Percentiles rank a stretch among this genome's conserved stretches.
These are phyloP conservation scores for Sminthurinus signatus DNA, from an alignment of 1,140 invertebrate species.

Conservation along the genomic window DNA sequence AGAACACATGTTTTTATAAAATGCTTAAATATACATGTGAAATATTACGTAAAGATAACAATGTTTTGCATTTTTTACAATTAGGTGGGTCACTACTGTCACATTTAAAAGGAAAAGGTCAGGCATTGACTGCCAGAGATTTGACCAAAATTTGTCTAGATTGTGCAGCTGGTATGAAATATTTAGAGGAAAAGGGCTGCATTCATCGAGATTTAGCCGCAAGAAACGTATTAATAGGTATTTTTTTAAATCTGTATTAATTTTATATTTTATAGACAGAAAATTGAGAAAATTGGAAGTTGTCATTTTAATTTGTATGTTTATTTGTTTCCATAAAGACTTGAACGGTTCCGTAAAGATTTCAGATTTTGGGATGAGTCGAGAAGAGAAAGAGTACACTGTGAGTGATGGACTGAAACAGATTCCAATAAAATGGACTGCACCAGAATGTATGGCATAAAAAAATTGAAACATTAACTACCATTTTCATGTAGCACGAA, in stretches of 20 bases:
- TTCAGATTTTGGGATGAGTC: conserved; percentile 70
- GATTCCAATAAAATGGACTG: conserved; percentile 97
- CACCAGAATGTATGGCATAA: no score
- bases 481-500: no score
- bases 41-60: conserved; percentile 12
- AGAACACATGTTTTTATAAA: conserved; percentile 15
- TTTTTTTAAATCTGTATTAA: no score
- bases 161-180: conserved; percentile 89
- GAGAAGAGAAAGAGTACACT: conserved; percentile 94
- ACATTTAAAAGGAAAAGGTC: conserved; percentile 72
- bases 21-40: conserved; percentile 3
- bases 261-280: no score
- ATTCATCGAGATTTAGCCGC: conserved; percentile 95
- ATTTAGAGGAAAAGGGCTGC: conserved; percentile 92
- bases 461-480: no score
- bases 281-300: no score
- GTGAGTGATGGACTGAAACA: conserved; percentile 97
- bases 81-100: conserved; percentile 83
- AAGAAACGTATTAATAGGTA: no score
- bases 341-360: conserved; percentile 29
- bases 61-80: conserved; percentile 34
- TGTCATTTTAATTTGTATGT: no score
- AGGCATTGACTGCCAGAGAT: conserved; percentile 60
- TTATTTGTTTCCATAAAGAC: background rate
- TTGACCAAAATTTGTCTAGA: conserved; percentile 83